These are phyloP conservation scores for Columbina picui DNA, from an alignment of 2,113 vertebrate genomes.

Conservation along the genomic window DNA sequence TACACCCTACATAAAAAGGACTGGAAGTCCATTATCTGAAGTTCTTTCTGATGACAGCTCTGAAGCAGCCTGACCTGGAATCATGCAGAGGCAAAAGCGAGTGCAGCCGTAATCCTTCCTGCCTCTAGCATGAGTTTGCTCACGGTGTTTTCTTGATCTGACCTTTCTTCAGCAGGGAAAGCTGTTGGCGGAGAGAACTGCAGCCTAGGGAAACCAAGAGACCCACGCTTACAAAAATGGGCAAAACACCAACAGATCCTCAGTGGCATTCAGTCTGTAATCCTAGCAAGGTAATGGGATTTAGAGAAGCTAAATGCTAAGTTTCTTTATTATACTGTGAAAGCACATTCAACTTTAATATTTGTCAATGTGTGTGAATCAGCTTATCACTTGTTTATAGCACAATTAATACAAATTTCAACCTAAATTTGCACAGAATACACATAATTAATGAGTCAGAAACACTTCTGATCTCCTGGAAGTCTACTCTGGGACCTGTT, in stretches of 20 bases:
- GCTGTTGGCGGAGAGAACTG: background rate
- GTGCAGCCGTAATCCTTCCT: background rate
- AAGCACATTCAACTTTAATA: background rate
- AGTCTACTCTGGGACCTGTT: background rate
- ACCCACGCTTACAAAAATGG: background rate
- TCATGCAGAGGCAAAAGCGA: background rate
- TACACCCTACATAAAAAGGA: background rate
- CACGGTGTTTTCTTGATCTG: background rate
- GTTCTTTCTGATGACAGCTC: background rate
- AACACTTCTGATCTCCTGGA: background rate
- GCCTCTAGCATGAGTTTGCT: background rate
- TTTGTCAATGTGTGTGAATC: background rate
- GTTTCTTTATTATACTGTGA: background rate
- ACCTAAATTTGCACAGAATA: background rate
- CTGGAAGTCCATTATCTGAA: background rate
- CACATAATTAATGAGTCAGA: background rate
- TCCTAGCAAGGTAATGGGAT: background rate
- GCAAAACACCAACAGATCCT: background rate
- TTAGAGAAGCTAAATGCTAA: background rate
- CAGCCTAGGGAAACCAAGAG: background rate
- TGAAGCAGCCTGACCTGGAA: conserved; percentile 10
- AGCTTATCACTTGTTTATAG: background rate
- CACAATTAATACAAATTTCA: background rate
- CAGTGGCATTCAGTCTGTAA: background rate
- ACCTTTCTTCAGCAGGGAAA: background rate